Conservation (phyloP, 2,113 vertebrate species). For the Hippocampus abdominalis region DNA sequence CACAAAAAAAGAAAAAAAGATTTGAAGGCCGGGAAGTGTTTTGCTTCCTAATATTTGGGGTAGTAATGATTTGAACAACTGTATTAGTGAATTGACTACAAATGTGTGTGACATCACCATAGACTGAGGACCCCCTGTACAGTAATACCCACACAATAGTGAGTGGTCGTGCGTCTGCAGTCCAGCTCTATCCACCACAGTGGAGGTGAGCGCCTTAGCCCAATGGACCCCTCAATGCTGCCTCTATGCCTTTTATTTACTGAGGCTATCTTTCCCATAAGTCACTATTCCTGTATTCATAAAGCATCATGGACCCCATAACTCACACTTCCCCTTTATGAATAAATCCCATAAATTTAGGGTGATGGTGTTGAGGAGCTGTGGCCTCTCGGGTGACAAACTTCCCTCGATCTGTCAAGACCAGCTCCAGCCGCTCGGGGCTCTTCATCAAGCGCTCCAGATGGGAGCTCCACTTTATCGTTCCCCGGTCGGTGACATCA, state of each 20-base stretch:
- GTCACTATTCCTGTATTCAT: constrained; percentile 80
- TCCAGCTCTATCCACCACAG: not conserved
- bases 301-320: constrained; percentile 63
- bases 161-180: too few relatives aligned
- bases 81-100: not conserved
- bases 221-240: constrained; percentile 45
- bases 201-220: constrained; percentile 31
- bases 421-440: constrained; percentile 80
- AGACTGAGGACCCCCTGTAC: not conserved
- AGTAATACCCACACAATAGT: not conserved
- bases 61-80: not conserved
- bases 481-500: constrained; percentile 98
- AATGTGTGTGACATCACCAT: not conserved
- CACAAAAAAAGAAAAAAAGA: too few relatives aligned
- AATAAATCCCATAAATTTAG: constrained; percentile 96
- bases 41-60: not conserved
- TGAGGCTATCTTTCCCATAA: constrained; percentile 86
- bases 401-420: constrained; percentile 84
- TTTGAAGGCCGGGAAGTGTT: not conserved
- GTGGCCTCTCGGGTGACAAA: constrained; percentile 92
- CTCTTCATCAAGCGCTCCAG: constrained; percentile 92
- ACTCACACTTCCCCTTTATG: constrained; percentile 83
- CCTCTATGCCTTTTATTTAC: constrained; percentile 81
- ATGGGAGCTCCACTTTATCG: constrained; percentile 92
- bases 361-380: constrained; percentile 90